Percentiles rank a stretch among this genome's conserved stretches.
Evolutionary conservation across 2,888 invertebrate species (phyloP).

Genomic region (Eupeodes luniger): DNA sequence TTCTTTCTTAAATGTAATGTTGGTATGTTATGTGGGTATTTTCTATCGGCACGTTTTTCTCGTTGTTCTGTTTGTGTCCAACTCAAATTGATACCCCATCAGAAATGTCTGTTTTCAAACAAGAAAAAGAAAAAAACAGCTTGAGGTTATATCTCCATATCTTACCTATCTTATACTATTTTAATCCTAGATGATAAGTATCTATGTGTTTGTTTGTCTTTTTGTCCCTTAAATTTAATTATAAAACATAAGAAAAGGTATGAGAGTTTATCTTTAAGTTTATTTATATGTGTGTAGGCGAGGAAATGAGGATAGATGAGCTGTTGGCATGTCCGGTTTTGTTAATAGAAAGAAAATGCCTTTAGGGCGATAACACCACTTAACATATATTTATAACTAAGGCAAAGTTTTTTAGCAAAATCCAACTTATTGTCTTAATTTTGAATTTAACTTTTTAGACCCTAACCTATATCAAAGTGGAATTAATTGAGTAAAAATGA

Average conservation of each 20-base stretch:
- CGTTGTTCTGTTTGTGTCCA: background rate
- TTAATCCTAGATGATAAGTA: conserved; percentile 5
- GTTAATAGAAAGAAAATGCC: conserved; percentile 30
- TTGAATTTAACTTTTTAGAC: background rate
- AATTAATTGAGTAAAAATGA: background rate
- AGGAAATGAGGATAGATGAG: conserved; percentile 20
- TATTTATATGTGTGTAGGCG: too few species aligned
- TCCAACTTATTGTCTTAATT: background rate
- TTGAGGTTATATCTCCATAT: background rate
- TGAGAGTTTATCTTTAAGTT: too few species aligned
- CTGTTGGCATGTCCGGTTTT: conserved; percentile 27
- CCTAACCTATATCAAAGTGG: background rate
- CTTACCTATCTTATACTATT: background rate
- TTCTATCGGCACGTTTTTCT: background rate
- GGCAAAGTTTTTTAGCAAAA: background rate
- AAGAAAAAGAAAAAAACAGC: background rate
- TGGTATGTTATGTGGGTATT: background rate
- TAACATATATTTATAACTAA: background rate
- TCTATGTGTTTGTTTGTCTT: conserved; percentile 4
- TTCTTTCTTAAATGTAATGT: background rate
- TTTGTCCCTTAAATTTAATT: conserved; percentile 41
- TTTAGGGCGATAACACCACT: conserved; percentile 29
- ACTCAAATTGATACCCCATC: conserved; percentile 6
- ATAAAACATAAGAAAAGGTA: conserved; percentile 9
- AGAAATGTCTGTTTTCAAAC: background rate